A percentile compares a stretch with the other conserved stretches of the same genome.
Evolutionary conservation across 2,113 vertebrate species (phyloP).

Genomic region (Elanoides forficatus): DNA sequence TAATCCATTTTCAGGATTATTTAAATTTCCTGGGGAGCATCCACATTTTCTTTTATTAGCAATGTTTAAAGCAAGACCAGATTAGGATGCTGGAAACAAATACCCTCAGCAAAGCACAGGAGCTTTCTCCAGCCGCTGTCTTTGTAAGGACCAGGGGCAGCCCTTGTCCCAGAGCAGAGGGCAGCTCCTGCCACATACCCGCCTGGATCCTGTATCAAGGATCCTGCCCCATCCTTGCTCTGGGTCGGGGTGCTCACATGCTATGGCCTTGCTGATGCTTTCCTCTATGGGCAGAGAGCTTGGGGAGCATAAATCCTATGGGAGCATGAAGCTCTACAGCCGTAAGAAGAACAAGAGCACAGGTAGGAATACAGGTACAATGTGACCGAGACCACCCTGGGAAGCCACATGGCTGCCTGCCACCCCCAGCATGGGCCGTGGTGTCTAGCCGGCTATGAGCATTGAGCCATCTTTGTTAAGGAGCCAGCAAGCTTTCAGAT

Average conservation of each 20-base stretch:
- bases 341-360: neutral
- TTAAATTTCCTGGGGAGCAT: neutral
- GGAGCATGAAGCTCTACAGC: neutral
- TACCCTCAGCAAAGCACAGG: neutral
- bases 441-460: neutral
- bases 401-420: neutral
- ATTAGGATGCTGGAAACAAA: neutral
- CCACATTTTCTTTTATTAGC: neutral
- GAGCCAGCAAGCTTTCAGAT: neutral
- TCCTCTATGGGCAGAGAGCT: neutral
- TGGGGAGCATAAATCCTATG: neutral
- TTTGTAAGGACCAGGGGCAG: neutral
- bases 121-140: neutral
- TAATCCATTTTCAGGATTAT: neutral
- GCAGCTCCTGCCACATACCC: neutral
- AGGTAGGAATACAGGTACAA: neutral
- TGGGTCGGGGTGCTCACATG: neutral
- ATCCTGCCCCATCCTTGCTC: neutral
- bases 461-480: neutral
- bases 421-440: rapidly evolving
- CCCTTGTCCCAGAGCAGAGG: neutral
- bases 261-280: neutral
- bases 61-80: neutral
- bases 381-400: rapidly evolving
- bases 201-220: neutral